A percentile compares a stretch with the other conserved stretches of the same genome.
Evolutionary conservation across 2,113 vertebrate genomes (phyloP).

Genomic region (Halcyon malimbica): DNA sequence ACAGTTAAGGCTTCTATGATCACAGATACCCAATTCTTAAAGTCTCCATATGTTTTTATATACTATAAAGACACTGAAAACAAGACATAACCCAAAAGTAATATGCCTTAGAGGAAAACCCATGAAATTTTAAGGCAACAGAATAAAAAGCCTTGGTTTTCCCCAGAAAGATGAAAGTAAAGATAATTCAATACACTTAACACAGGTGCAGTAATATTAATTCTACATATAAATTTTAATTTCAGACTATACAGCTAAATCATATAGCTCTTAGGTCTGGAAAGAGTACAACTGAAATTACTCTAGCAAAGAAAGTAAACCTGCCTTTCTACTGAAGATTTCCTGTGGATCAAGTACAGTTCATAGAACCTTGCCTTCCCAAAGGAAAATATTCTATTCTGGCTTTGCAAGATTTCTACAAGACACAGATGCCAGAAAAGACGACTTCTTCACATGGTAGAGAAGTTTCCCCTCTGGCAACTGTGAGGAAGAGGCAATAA

Average conservation of each 20-base stretch:
- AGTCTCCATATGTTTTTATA: neutral
- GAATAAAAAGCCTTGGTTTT: neutral
- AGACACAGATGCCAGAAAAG: neutral
- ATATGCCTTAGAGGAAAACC: neutral
- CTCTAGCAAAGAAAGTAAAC: neutral
- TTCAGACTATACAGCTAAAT: neutral
- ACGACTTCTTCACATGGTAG: neutral
- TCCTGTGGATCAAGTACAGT: neutral
- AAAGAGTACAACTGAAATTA: neutral
- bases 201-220: neutral
- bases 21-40: neutral
- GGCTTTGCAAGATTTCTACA: constrained; percentile 1
- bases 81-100: neutral
- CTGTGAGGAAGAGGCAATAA: neutral
- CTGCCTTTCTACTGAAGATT: neutral
- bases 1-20: neutral
- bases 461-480: constrained; percentile 9
- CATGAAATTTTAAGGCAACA: neutral
- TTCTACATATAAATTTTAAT: neutral
- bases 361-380: neutral
- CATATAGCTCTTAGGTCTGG: neutral
- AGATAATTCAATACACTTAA: neutral
- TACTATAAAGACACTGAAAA: neutral
- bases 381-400: neutral
- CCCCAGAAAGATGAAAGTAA: neutral